A percentile compares a stretch with the other conserved stretches of the same genome.
Conservation (phyloP, 2,888 invertebrate genomes). For the Drosophila birchii region DNA sequence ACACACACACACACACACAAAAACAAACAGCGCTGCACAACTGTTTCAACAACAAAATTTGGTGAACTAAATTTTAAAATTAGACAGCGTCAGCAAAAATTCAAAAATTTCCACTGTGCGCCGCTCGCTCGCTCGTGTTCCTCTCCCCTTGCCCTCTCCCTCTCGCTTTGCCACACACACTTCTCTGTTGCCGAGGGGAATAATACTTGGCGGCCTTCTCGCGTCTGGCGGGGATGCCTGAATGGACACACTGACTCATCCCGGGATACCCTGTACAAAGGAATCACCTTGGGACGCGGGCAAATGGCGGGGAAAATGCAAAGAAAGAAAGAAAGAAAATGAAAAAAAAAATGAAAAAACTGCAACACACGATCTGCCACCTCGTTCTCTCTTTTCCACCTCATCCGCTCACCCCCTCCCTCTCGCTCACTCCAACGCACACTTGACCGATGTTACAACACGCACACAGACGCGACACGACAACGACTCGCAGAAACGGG, state of each 20-base stretch:
- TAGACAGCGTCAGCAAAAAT: constrained; percentile 51
- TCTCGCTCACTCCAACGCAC: constrained; percentile 29
- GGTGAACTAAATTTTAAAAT: constrained; percentile 45
- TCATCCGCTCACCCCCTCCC: background rate
- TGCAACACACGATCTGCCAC: constrained; percentile 50
- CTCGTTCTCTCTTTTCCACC: background rate
- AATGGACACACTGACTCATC: constrained; percentile 30
- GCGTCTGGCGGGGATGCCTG: constrained; percentile 12
- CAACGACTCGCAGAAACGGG: constrained; percentile 4
- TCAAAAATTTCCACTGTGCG: constrained; percentile 51
- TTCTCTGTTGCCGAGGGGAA: constrained; percentile 33
- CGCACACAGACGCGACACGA: constrained; percentile 39
- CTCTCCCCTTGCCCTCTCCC: constrained; percentile 3
- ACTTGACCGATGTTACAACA: constrained; percentile 64
- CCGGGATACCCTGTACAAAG: constrained; percentile 45
- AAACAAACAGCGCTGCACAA: constrained; percentile 40
- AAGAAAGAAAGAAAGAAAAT: too few relatives aligned
- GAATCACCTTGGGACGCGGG: constrained; percentile 50
- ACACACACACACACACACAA: background rate
- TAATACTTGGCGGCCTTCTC: constrained; percentile 5
- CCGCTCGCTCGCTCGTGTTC: constrained; percentile 27
- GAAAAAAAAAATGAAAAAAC: too few relatives aligned
- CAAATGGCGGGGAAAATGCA: constrained; percentile 7
- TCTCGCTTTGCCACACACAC: constrained; percentile 4
- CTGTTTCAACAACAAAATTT: constrained; percentile 62